Percentiles rank a stretch among this genome's conserved stretches.
These are phyloP conservation scores for Erythrolamprus reginae DNA, from an alignment of 2,113 vertebrate species.

Conservation along the genomic window DNA sequence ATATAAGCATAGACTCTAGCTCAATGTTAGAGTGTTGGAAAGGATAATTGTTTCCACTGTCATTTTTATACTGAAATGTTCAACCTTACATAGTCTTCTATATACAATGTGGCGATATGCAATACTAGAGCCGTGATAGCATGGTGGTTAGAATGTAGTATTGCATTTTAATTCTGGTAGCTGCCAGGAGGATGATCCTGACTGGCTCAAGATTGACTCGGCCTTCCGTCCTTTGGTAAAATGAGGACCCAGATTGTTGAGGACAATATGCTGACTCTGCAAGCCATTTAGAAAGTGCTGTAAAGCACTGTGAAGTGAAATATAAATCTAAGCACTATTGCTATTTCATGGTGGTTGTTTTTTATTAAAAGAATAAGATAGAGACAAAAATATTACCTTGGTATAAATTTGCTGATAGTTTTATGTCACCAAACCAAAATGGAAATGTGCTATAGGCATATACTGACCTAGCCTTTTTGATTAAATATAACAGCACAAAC, in stretches of 20 bases:
- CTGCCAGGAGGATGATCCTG: not conserved
- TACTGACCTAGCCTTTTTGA: too few species aligned
- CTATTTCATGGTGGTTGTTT: not conserved
- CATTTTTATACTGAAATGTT: not conserved
- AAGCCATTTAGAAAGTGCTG: not conserved
- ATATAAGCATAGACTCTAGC: not conserved
- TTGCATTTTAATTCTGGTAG: not conserved
- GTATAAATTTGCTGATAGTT: not conserved
- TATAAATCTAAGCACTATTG: not conserved
- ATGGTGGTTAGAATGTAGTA: not conserved
- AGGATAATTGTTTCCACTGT: not conserved
- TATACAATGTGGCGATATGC: not conserved
- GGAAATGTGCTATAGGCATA: not conserved
- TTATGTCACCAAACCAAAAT: not conserved
- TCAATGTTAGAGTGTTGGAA: not conserved
- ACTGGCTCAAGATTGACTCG: not conserved
- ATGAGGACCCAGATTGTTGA: not conserved
- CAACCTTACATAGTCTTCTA: not conserved
- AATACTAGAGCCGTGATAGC: not conserved
- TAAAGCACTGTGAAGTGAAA: not conserved
- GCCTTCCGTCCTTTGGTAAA: not conserved
- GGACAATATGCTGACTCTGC: not conserved
- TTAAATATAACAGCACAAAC: too few species aligned
- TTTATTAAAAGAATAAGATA: not conserved
- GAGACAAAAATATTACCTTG: not conserved